These are phyloP conservation scores for Theropithecus gelada DNA, from an alignment of 2,113 vertebrate species.

Conservation along the genomic window DNA sequence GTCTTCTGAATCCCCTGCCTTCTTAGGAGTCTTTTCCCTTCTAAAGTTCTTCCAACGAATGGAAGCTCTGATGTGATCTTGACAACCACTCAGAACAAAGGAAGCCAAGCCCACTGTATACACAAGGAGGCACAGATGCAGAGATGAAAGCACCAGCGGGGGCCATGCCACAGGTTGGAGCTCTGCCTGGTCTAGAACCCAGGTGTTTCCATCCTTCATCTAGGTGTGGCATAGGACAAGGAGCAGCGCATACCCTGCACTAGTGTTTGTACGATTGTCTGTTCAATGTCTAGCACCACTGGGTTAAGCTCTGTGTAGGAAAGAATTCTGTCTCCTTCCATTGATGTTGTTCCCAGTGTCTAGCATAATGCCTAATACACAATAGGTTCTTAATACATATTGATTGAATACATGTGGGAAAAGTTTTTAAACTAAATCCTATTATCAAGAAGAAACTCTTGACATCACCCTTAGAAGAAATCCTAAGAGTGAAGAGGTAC, in stretches of 20 bases:
- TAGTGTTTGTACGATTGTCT: background rate
- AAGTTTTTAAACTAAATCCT: background rate
- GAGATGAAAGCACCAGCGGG: background rate
- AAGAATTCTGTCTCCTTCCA: background rate
- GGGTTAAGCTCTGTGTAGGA: too few species aligned
- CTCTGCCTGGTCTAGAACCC: background rate
- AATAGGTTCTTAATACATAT: background rate
- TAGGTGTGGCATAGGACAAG: background rate
- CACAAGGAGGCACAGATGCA: background rate
- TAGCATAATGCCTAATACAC: accelerated
- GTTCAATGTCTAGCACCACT: too few species aligned
- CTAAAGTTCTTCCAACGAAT: background rate
- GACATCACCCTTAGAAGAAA: background rate
- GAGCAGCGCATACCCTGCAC: accelerated
- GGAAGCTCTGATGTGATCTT: background rate
- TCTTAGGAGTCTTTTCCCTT: background rate
- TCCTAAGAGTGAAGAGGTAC: too few species aligned
- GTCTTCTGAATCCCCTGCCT: background rate
- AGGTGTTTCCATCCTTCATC: background rate
- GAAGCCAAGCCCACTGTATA: background rate
- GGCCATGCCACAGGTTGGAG: accelerated
- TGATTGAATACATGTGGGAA: background rate
- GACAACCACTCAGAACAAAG: background rate
- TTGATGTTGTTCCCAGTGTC: background rate
- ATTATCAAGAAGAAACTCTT: background rate